Base-by-base conservation (phyloP, 2,113 vertebrate genomes). In the Verasper variegatus region DNA sequence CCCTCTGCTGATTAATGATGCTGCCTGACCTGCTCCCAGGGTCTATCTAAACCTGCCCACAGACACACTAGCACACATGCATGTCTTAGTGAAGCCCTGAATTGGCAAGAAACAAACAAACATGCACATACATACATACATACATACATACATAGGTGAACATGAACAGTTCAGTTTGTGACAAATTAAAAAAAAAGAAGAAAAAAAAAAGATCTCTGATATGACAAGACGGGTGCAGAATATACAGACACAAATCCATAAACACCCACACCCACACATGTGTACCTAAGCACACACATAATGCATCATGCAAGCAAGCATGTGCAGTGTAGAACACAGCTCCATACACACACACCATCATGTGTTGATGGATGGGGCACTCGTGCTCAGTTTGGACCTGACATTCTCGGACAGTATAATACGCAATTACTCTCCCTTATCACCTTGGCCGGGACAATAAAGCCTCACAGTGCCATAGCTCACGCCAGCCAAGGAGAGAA, bases 371-470 rank as follows among this genome's bases (percentile, higher is more conserved):
- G 96, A 98, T 96, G 96, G 95, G 95, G 95, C 95, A 95, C 95
- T 96, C 95, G 76, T 95, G 95, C 94, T 96, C 95, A 96, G 96
- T 96, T 96, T 96, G 95, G 96, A 96, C 96, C 96, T 97, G 97
- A 98, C 97, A 96, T 96, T 97, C 96, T 95, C 90, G 95, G 97
- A 97, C 97, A 97, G 96, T 95, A 97, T 96, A 97, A 97, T 97
- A 97, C 95, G 96, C 97, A 97, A 98, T 98, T 98, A 98, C 96
- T 98, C 96, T 97, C 96, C 96, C 97, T 98, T 97, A 98, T 97
- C 96, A 97, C 96, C 96, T 98, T 97, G 96, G 95, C 96, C 94
- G 96, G 96, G 95, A 97, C 96, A 96, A 97, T 97, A 97, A 98
- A 97, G 96, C 95, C 96, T 95, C 95, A 95, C 95, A 89, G 95